These are phyloP conservation scores for Cyrtodaria siliqua DNA, from an alignment of 2,888 invertebrate species.

Conservation along the genomic window DNA sequence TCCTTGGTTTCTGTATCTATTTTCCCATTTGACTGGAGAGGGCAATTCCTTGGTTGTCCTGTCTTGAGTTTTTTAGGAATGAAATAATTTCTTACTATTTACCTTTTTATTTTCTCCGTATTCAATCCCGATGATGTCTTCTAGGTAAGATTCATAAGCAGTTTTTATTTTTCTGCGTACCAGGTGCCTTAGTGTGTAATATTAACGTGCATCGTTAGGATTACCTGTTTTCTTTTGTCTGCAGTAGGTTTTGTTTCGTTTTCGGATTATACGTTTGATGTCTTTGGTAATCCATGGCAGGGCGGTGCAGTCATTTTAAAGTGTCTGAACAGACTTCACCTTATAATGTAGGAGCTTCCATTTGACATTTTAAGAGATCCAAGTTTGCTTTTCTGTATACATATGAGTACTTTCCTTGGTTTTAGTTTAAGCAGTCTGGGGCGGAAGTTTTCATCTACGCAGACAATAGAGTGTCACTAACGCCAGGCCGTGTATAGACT, in stretches of 20 bases:
- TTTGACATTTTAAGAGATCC: not conserved
- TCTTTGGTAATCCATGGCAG: not conserved
- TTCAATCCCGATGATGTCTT: not conserved
- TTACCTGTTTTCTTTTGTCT: not conserved
- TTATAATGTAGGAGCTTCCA: not conserved
- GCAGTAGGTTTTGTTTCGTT: not conserved
- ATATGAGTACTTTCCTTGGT: too few relatives aligned
- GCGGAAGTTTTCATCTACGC: too few relatives aligned
- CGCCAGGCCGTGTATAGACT: too few relatives aligned
- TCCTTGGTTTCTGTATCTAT: not conserved
- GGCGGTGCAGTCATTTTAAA: not conserved
- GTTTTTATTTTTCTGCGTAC: not conserved
- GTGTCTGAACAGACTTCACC: not conserved
- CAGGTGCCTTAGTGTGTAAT: not conserved
- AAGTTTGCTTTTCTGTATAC: too few relatives aligned
- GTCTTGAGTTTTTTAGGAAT: slow-evolving; percentile 7
- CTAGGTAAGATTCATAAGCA: not conserved
- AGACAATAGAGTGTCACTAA: too few relatives aligned
- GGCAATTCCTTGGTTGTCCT: slow-evolving; percentile 4
- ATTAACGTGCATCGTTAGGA: too few relatives aligned
- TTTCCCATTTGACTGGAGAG: not conserved
- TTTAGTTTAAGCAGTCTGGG: too few relatives aligned
- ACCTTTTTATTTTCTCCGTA: not conserved
- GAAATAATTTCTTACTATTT: not conserved
- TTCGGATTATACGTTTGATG: not conserved